Evolutionary conservation across 2,888 invertebrate genomes (phyloP).

Genomic region (Yponomeuta cagnagella): DNA sequence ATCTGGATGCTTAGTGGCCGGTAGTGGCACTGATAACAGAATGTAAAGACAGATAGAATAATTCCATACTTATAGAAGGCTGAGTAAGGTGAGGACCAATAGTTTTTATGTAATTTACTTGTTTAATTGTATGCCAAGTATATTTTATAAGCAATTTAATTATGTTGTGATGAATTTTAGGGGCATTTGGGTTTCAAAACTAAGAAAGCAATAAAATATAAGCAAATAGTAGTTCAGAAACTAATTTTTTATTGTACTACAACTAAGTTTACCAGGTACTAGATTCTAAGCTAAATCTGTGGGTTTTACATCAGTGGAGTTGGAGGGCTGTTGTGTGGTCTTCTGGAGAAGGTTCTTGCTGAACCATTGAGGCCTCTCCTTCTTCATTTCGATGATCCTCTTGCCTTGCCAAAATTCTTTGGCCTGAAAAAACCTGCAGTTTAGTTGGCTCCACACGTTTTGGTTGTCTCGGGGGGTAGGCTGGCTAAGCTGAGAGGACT

Average conservation of each 20-base stretch:
- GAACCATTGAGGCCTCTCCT: slow-evolving; percentile 92
- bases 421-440: slow-evolving; percentile 43
- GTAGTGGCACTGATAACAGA: too few relatives aligned
- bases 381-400: slow-evolving; percentile 89
- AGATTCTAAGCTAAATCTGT: slow-evolving; percentile 78
- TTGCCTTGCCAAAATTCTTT: slow-evolving; percentile 80
- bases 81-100: background rate
- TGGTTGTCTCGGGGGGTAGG: background rate
- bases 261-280: background rate
- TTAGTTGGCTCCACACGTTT: background rate
- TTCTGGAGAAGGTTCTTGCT: slow-evolving; percentile 88
- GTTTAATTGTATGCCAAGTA: too few relatives aligned
- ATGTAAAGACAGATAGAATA: background rate
- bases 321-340: slow-evolving; percentile 82
- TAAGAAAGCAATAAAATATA: background rate
- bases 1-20: too few relatives aligned
- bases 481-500: too few relatives aligned
- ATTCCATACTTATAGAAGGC: background rate
- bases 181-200: background rate
- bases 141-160: too few relatives aligned
- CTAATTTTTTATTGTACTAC: background rate
- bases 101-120: background rate
- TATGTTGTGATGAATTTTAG: background rate
- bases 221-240: background rate
- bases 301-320: slow-evolving; percentile 84